Percentiles rank a stretch among this genome's conserved stretches.
phyloP scores from a whole-genome alignment of 2,113 vertebrate species.

The Chascanopsetta lugubris region DNA sequence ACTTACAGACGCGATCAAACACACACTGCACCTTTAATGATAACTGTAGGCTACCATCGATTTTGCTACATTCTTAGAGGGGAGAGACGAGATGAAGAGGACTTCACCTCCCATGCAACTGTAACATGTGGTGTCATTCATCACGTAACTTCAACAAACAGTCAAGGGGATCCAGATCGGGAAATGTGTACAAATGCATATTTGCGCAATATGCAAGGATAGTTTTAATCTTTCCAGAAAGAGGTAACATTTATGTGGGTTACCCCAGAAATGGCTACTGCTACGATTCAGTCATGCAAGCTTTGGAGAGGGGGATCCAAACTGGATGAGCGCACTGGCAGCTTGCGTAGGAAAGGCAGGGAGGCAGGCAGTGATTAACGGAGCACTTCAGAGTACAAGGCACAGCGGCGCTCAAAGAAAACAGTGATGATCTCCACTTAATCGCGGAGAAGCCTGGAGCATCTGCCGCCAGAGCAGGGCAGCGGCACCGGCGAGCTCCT shows the following conservation, averaged over 20 bases:
- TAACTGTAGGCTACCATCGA: too few relatives aligned
- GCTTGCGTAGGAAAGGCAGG: constrained; percentile 91
- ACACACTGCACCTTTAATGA: too few relatives aligned
- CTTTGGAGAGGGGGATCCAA: constrained; percentile 89
- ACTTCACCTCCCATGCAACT: too few relatives aligned
- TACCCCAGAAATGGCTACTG: constrained; percentile 71
- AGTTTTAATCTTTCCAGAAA: too few relatives aligned
- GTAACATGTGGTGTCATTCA: too few relatives aligned
- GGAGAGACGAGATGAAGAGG: too few relatives aligned
- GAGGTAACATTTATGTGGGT: constrained; percentile 74
- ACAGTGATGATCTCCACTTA: constrained; percentile 99
- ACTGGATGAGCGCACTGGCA: constrained; percentile 99
- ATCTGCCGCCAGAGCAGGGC: constrained; percentile 97
- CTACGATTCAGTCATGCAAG: constrained; percentile 89
- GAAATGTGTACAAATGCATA: too few relatives aligned
- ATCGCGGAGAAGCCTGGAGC: constrained; percentile 99
- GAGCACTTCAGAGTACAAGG: constrained; percentile 99
- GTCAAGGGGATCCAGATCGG: too few relatives aligned
- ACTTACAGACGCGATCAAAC: too few relatives aligned
- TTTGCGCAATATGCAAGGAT: too few relatives aligned
- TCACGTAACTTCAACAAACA: too few relatives aligned
- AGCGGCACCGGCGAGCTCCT: constrained; percentile 95
- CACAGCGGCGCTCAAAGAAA: constrained; percentile 99
- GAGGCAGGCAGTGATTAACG: constrained; percentile 99
- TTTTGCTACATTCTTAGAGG: too few relatives aligned